These are phyloP conservation scores for Pipistrellus pygmaeus DNA, from an alignment of 2,797 vertebrate genomes.

Conservation along the genomic window DNA sequence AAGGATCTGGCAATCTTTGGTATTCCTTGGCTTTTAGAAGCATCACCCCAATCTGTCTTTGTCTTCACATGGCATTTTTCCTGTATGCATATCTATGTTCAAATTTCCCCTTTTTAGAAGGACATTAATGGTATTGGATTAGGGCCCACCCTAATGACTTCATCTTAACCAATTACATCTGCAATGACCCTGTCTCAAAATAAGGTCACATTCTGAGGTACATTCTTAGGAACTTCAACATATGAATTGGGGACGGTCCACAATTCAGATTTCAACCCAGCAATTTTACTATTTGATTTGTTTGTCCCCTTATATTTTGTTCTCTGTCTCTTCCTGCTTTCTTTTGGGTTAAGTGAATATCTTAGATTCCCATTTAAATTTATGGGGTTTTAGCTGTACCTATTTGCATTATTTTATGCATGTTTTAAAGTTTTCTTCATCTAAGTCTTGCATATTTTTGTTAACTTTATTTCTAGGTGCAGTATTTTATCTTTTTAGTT, in stretches of 20 bases:
- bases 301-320: background rate
- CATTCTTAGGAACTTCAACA: background rate
- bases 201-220: background rate
- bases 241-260: background rate
- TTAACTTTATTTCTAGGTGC: slow-evolving; percentile 10
- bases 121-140: background rate
- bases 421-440: background rate
- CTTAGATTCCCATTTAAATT: background rate
- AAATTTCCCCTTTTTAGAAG: background rate
- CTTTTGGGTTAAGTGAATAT: background rate
- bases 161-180: background rate
- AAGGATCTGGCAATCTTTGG: background rate
- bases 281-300: background rate
- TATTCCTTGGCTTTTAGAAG: background rate
- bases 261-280: background rate
- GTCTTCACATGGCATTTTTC: background rate
- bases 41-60: background rate
- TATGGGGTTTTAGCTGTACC: background rate
- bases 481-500: background rate
- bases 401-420: slow-evolving; percentile 4
- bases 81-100: background rate
- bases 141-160: background rate
- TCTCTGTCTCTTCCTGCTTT: background rate
- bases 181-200: background rate
- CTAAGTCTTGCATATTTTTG: background rate